Conservation (phyloP, 2,797 vertebrate genomes). For the Smutsia gigantea region DNA sequence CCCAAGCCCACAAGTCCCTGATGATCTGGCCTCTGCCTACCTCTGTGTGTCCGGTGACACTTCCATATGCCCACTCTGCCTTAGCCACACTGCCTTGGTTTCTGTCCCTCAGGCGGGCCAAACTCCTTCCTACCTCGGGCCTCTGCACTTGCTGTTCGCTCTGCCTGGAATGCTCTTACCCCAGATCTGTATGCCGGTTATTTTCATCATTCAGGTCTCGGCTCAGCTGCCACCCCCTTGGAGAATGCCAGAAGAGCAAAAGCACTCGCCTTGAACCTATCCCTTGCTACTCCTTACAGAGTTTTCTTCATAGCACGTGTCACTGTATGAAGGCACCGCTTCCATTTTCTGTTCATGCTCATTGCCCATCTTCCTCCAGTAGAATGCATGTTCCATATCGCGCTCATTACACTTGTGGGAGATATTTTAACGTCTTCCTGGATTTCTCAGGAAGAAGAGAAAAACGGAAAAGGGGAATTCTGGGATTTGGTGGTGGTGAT, state of each 20-base stretch:
- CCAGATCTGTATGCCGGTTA: background rate
- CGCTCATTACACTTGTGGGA: background rate
- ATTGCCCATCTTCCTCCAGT: background rate
- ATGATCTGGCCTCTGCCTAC: fast-evolving
- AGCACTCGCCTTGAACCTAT: background rate
- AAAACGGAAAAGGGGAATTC: background rate
- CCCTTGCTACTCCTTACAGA: too few species aligned
- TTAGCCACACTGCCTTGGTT: background rate
- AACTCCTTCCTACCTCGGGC: background rate
- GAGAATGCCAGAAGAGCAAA: background rate
- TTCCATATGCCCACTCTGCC: fast-evolving
- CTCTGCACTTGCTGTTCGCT: background rate
- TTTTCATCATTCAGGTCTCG: background rate
- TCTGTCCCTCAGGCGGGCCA: background rate
- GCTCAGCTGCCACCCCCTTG: background rate
- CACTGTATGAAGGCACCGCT: background rate
- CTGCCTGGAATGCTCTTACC: background rate
- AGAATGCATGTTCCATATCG: background rate
- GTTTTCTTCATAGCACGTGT: background rate
- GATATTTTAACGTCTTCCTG: background rate
- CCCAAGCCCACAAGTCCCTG: background rate
- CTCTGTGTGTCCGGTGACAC: background rate
- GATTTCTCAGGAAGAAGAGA: constrained; percentile 52
- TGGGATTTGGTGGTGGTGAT: background rate
- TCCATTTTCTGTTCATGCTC: background rate